Conservation (phyloP, 2,888 invertebrate genomes). For the Xestia sexstrigata region DNA sequence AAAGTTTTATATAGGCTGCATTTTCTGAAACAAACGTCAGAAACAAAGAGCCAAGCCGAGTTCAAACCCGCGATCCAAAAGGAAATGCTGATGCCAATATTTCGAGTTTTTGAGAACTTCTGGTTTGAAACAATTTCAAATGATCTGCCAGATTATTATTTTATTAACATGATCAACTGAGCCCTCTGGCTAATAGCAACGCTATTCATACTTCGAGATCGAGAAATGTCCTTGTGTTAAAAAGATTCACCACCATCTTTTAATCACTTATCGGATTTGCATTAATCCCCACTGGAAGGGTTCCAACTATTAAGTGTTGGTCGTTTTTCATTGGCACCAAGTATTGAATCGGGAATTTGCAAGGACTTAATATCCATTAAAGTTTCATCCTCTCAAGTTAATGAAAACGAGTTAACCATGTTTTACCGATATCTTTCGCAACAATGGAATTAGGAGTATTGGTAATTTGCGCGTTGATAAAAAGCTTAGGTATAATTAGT, state of each 20-base stretch:
- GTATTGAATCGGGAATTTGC: slow-evolving; percentile 37
- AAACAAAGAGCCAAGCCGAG: background rate
- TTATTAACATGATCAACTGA: background rate
- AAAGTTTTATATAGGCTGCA: background rate
- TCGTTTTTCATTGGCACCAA: slow-evolving; percentile 59
- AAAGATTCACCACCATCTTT: slow-evolving; percentile 52
- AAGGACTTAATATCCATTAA: slow-evolving; percentile 54
- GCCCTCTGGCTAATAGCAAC: background rate
- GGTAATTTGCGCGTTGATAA: slow-evolving; percentile 13
- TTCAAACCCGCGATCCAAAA: background rate
- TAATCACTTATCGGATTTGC: slow-evolving; percentile 62
- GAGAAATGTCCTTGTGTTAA: slow-evolving; percentile 32
- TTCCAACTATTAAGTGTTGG: slow-evolving; percentile 53
- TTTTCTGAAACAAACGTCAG: background rate
- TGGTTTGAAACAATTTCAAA: background rate
- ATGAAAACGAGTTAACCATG: slow-evolving; percentile 31
- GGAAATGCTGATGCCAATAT: background rate
- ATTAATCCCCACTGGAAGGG: slow-evolving; percentile 43
- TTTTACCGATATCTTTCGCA: slow-evolving; percentile 8
- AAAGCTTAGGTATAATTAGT: slow-evolving; percentile 12
- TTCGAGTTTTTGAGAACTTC: background rate
- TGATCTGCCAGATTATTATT: background rate
- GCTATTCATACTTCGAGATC: background rate
- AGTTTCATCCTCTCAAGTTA: slow-evolving; percentile 47
- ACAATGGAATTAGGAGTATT: background rate